Percentiles rank a stretch among this genome's conserved stretches.
Evolutionary conservation across 2,113 vertebrate species (phyloP).

Genomic region (Hippocampus abdominalis): DNA sequence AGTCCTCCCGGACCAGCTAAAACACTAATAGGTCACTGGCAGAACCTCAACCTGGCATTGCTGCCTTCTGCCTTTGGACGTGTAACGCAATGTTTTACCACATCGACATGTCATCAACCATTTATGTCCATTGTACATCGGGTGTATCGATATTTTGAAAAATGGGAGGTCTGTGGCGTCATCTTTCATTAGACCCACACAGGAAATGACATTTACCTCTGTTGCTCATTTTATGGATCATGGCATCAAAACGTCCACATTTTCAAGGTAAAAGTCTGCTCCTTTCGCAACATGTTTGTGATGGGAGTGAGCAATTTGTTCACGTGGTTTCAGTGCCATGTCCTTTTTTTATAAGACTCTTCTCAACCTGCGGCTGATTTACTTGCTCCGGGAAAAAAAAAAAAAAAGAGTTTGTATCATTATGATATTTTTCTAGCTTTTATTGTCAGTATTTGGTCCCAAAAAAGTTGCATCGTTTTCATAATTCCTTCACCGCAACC

Average conservation of each 20-base stretch:
- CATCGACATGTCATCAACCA: no score
- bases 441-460: slow-evolving; percentile 69
- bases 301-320: slow-evolving; percentile 28
- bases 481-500: slow-evolving; percentile 15
- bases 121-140: slow-evolving; percentile 14
- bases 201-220: slow-evolving; percentile 14
- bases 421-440: slow-evolving; percentile 67
- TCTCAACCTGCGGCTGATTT: slow-evolving; percentile 46
- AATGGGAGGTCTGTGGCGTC: background rate
- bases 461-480: slow-evolving; percentile 35
- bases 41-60: no score
- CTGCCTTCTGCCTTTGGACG: no score
- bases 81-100: no score
- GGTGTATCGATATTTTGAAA: slow-evolving; percentile 10
- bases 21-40: no score
- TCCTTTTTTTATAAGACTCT: slow-evolving; percentile 51
- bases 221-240: slow-evolving; percentile 23
- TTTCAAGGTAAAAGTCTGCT: slow-evolving; percentile 6
- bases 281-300: slow-evolving; percentile 36
- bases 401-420: slow-evolving; percentile 52
- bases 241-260: background rate
- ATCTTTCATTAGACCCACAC: background rate
- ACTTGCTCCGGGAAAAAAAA: slow-evolving; percentile 34
- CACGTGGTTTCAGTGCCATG: slow-evolving; percentile 56
- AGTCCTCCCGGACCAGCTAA: no score